phyloP scores from a whole-genome alignment of 2,888 invertebrate species.

The Atrina japonica region DNA sequence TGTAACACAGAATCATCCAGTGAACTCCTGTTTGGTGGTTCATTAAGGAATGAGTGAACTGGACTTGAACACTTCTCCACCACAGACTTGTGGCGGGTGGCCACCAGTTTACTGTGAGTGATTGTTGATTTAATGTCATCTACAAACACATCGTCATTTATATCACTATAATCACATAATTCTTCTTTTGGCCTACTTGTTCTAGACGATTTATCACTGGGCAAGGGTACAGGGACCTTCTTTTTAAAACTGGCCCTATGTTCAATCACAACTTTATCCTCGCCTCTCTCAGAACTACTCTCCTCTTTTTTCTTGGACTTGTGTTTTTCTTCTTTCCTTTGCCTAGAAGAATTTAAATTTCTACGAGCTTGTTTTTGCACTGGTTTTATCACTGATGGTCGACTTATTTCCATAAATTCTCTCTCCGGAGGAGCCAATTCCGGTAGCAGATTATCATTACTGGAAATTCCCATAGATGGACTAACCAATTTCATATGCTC shows the following conservation, averaged over 20 bases:
- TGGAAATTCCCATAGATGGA: conserved; percentile 14
- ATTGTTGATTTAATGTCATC: conserved; percentile 44
- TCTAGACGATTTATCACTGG: conserved; percentile 24
- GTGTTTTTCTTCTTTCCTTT: background rate
- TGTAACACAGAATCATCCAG: conserved; percentile 70
- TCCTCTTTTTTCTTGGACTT: conserved; percentile 11
- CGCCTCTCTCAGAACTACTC: conserved; percentile 51
- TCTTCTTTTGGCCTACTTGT: conserved; percentile 1
- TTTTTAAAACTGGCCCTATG: conserved; percentile 53
- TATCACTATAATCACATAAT: conserved; percentile 33
- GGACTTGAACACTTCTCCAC: conserved; percentile 10
- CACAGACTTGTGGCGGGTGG: conserved; percentile 14
- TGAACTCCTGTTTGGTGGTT: conserved; percentile 63
- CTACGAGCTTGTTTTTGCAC: background rate
- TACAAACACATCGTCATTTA: conserved; percentile 63
- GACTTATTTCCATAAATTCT: conserved; percentile 52
- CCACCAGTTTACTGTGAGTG: conserved; percentile 11
- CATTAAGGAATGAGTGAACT: conserved; percentile 30
- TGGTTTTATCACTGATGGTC: conserved; percentile 39
- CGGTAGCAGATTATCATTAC: conserved; percentile 7
- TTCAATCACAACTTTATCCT: conserved; percentile 52
- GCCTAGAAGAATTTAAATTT: background rate
- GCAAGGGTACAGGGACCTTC: conserved; percentile 25
- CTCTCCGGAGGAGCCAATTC: conserved; percentile 52
- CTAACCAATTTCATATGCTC: conserved; percentile 27